Base-by-base conservation (phyloP, 2,797 vertebrate species). In the Acrocephalus scirpaceus region DNA sequence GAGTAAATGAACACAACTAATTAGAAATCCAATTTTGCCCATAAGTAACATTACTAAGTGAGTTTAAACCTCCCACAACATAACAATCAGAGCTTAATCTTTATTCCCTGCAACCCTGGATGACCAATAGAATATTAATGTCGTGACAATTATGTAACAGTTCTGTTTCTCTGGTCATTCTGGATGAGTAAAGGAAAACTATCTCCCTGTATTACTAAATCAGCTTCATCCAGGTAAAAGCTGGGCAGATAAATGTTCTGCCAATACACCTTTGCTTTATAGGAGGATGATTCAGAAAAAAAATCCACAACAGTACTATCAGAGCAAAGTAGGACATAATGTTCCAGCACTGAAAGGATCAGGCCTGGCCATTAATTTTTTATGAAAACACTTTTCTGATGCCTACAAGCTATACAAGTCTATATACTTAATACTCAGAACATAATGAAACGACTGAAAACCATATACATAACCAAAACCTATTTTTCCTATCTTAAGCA, bases 1-100 rank as follows among this genome's bases (percentile, higher is more conserved):
- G 90, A 56, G 62, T 87, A 94, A 92, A 86, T 86, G 85, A 96
- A 47, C 36, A 71, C 75, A 95, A 89, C 83, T 96, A 97, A 97
- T 75, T 95, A 87, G 84, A 95, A 97, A 93, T 97, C 91, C 64
- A 93, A 71, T 97, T 95, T 96, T 96, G 66, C 50, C 48, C 73
- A 86, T 95, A 96, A 96, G 85, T 94, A 88, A 96, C 69, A 77
- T 95, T 95, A 76, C 72, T 79, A 89, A 96, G 71, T 65, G 90
- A 81, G 67, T 95, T 95, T 97, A 74, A 92, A 89, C 40, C 51
- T 88, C 53, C n/a, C 32, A 61, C 44, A 87, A 91, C 45, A 64
- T 73, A 80, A 36, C 78, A 95, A 84, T 77, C 81, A 93, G 75
- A 86, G 74, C 48, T 74, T 92, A 96, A 96, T 93, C 87, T 88